These are phyloP conservation scores for Hystrix brachyura DNA, from an alignment of 2,113 vertebrate genomes.

Conservation along the genomic window DNA sequence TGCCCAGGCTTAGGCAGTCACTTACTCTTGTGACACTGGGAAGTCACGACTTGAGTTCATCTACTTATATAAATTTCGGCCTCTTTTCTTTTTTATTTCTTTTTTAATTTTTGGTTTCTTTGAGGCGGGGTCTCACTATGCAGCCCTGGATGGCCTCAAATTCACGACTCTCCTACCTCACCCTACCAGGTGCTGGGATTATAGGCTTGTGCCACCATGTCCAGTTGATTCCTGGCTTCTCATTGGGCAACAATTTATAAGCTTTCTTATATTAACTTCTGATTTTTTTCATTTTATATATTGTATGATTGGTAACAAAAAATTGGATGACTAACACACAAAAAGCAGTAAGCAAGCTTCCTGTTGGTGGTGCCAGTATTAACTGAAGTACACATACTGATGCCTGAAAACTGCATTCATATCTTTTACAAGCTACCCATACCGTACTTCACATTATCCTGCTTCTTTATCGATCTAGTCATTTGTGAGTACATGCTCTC, in stretches of 20 bases:
- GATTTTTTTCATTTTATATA: constrained; percentile 33
- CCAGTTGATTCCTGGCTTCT: not conserved
- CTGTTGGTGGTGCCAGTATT: not conserved
- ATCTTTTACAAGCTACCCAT: constrained; percentile 25
- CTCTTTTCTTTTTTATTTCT: not conserved
- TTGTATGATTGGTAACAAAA: constrained; percentile 25
- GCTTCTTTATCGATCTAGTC: not conserved
- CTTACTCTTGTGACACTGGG: not conserved
- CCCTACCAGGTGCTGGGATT: not conserved
- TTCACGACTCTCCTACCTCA: not conserved
- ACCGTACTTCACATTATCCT: not conserved
- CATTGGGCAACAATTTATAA: constrained; percentile 22
- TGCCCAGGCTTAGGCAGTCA: not conserved
- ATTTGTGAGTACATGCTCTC: not conserved
- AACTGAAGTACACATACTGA: not conserved
- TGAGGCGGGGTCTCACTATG: not conserved
- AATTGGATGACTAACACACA: not conserved
- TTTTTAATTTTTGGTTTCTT: not conserved
- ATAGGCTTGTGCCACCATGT: not conserved
- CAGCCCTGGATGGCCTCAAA: not conserved
- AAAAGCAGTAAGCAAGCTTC: constrained; percentile 7
- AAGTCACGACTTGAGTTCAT: not conserved
- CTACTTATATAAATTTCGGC: constrained; percentile 4
- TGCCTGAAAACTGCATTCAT: not conserved
- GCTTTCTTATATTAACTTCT: constrained; percentile 3